Base-by-base conservation (phyloP, 1,140 invertebrate species). In the Sinonovacula constricta region DNA sequence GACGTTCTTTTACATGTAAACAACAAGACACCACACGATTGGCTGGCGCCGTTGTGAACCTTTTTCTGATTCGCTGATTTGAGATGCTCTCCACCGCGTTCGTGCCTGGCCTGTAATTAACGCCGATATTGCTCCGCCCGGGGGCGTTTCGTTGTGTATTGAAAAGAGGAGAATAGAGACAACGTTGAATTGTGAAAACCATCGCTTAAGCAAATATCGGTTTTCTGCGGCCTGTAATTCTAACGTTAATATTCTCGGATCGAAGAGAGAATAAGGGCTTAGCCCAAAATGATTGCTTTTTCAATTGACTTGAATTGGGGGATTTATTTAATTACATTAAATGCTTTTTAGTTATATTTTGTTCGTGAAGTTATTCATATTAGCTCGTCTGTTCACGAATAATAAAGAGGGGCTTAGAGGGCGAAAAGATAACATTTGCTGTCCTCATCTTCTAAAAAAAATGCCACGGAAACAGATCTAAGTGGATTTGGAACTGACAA, bases 281-380 rank as follows among this genome's bases (percentile, higher is more conserved):
- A 45, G 39, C 39, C 39, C 39, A 45, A 45, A 45, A 45, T 45
- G 39, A 45, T 45, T 45, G 39, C 39, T 45, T 45, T 45, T 45
- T 45, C 39, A 45, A 45, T 45, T 45, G 39, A 45, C 7, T 18
- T 45, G 39, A 45, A 45, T 60, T 28, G 57, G 30, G 57, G 72
- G 72, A 57, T 78, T 68, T 69, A 78, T 78, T 78, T 78, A 69
- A 78, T 78, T 78, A 68, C 67, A 78, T 78, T 78, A 78, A 78
- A 78, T 78, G 66, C 65, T 68, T 78, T 78, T 78, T 69, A 78
- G 75, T 78, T 68, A 69, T 63, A 78, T 69, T 78, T 78, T 78
- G 75, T 78, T 69, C 70, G 65, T 66, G 62, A 51, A 78, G 72
- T 76, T 63, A 67, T 57, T 76, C 31, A 28, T 39, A 67, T 78